Evolutionary conservation across 1,140 invertebrate genomes (phyloP).

Genomic region (Macrosteles quadrilineatus): DNA sequence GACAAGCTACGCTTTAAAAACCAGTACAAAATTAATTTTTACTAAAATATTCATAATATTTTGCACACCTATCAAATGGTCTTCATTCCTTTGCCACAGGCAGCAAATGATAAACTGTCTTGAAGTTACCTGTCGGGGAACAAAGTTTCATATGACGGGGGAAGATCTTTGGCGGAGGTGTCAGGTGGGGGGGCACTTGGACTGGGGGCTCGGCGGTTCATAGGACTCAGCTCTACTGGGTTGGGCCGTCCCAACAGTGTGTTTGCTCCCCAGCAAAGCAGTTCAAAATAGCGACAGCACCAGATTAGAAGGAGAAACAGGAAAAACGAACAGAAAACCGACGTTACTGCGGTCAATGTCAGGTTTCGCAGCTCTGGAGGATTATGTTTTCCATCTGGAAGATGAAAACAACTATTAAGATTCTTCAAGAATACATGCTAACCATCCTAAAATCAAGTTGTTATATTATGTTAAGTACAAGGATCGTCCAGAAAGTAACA

Average conservation of each 20-base stretch:
- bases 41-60: too few relatives aligned
- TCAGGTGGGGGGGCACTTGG: constrained; percentile 37
- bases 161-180: constrained; percentile 41
- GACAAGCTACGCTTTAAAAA: too few relatives aligned
- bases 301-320: constrained; percentile 46
- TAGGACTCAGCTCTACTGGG: constrained; percentile 32
- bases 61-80: too few relatives aligned
- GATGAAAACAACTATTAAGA: too few relatives aligned
- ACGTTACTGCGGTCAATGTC: constrained; percentile 43
- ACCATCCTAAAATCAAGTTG: too few relatives aligned
- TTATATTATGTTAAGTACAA: constrained; percentile 9
- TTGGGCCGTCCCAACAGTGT: constrained; percentile 12
- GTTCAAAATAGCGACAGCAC: constrained; percentile 41
- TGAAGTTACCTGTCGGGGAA: constrained; percentile 42
- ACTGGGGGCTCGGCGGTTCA: background rate
- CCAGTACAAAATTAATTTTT: too few relatives aligned
- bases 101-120: too few relatives aligned
- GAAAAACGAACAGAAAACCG: constrained; percentile 45
- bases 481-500: constrained; percentile 1
- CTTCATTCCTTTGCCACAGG: too few relatives aligned
- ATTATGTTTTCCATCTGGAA: background rate
- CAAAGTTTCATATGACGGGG: constrained; percentile 45
- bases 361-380: constrained; percentile 36
- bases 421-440: too few relatives aligned
- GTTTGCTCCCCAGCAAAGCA: constrained; percentile 38